Percentiles rank a stretch among this genome's conserved stretches.
These are phyloP conservation scores for Motacilla alba DNA, from an alignment of 2,113 vertebrate species.

Conservation along the genomic window DNA sequence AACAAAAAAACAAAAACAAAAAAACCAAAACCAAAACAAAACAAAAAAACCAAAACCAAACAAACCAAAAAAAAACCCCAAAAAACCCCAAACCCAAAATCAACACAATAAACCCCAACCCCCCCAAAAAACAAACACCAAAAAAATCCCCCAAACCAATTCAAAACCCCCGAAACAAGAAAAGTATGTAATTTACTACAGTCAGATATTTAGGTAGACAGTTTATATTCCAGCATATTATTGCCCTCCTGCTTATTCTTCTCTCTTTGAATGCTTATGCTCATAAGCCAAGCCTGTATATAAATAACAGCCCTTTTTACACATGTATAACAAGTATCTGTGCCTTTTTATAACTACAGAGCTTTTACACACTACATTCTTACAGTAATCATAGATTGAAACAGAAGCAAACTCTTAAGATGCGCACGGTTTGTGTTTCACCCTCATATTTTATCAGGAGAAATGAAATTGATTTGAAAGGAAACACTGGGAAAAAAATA, in stretches of 20 bases:
- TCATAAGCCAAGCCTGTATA: background rate
- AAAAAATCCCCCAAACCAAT: background rate
- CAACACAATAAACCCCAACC: too few species aligned
- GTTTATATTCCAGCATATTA: background rate
- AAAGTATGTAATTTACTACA: background rate
- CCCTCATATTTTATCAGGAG: background rate
- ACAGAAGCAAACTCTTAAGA: background rate
- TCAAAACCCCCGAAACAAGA: fast-evolving
- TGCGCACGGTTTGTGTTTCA: background rate
- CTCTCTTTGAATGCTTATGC: background rate
- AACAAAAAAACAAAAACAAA: background rate
- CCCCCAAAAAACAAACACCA: background rate
- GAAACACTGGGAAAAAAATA: background rate
- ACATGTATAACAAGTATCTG: background rate
- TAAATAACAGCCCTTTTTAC: background rate
- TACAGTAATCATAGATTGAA: background rate
- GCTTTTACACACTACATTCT: background rate
- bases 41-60: too few species aligned
- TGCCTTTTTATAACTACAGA: background rate
- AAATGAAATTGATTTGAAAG: background rate
- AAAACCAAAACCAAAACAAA: background rate
- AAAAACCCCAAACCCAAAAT: too few species aligned
- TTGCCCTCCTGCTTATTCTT: background rate
- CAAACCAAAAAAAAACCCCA: background rate
- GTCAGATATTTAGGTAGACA: background rate